phyloP scores from a whole-genome alignment of 1,140 invertebrate genomes.

The Heliconius hewitsoni region DNA sequence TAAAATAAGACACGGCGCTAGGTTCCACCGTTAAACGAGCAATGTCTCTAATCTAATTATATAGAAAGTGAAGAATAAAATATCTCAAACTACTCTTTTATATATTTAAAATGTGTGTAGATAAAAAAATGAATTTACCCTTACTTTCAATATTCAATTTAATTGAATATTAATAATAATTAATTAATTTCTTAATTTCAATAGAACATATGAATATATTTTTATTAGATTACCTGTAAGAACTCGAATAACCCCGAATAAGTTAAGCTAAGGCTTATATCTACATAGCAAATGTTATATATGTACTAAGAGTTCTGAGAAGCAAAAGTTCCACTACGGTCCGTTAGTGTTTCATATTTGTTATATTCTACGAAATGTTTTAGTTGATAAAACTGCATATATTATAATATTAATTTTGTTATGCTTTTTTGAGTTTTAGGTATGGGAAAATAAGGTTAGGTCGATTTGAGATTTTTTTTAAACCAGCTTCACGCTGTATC shows the following conservation, averaged over 20 bases:
- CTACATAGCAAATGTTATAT: slow-evolving; percentile 2
- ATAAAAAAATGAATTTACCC: not conserved
- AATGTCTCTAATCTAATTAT: no score
- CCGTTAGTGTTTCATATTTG: slow-evolving; percentile 22
- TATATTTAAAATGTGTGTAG: no score
- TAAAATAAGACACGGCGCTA: no score
- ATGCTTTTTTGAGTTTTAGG: not conserved
- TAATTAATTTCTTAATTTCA: not conserved
- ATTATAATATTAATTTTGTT: slow-evolving; percentile 10
- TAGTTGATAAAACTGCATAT: slow-evolving; percentile 8
- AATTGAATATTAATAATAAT: no score
- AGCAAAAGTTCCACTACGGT: slow-evolving; percentile 18
- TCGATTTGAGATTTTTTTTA: no score
- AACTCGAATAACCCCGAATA: slow-evolving; percentile 20
- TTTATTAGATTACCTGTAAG: not conserved
- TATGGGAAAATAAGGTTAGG: not conserved
- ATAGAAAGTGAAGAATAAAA: no score
- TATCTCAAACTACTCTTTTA: no score
- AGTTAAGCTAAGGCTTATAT: slow-evolving; percentile 15
- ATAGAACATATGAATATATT: not conserved
- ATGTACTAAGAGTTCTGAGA: not conserved
- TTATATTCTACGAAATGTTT: not conserved
- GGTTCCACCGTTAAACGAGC: no score
- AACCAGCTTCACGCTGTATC: no score
- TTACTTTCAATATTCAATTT: no score